Percentiles rank a stretch among this genome's conserved stretches.
These are phyloP conservation scores for Danio tinwini DNA, from an alignment of 2,797 vertebrate genomes.

Conservation along the genomic window DNA sequence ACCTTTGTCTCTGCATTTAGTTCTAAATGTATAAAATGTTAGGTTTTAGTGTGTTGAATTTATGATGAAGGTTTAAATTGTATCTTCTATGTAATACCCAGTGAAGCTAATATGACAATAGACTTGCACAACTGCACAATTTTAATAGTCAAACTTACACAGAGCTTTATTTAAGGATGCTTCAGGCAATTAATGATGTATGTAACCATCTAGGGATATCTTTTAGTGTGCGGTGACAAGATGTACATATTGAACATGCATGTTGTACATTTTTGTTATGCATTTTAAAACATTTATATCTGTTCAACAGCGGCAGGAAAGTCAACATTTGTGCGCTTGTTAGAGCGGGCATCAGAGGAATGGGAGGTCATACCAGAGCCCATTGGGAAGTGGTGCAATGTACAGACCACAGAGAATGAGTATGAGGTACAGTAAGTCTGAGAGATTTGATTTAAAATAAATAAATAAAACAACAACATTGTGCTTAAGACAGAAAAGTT, in stretches of 20 bases:
- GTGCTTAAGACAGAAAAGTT: no score
- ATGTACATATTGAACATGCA: background rate
- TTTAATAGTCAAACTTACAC: no score
- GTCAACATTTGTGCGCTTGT: constrained; percentile 76
- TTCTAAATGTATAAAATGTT: no score
- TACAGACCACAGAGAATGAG: constrained; percentile 73
- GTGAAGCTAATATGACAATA: no score
- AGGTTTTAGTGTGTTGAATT: no score
- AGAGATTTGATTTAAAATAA: no score
- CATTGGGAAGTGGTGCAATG: constrained; percentile 83
- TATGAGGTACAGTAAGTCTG: constrained; percentile 68
- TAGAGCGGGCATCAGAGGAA: constrained; percentile 73
- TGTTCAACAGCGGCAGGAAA: constrained; percentile 66
- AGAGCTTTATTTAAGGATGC: background rate
- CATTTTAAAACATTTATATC: background rate
- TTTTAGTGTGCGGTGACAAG: background rate
- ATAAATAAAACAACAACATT: no score
- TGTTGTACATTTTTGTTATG: background rate
- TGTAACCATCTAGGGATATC: background rate
- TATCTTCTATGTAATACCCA: no score
- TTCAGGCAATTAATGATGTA: background rate
- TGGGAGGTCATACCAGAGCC: constrained; percentile 84
- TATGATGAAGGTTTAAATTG: no score
- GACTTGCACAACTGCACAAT: no score
- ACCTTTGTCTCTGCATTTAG: no score